Evolutionary conservation across 2,797 vertebrate genomes (phyloP).

Genomic region (Scomberomorus guttatus): DNA sequence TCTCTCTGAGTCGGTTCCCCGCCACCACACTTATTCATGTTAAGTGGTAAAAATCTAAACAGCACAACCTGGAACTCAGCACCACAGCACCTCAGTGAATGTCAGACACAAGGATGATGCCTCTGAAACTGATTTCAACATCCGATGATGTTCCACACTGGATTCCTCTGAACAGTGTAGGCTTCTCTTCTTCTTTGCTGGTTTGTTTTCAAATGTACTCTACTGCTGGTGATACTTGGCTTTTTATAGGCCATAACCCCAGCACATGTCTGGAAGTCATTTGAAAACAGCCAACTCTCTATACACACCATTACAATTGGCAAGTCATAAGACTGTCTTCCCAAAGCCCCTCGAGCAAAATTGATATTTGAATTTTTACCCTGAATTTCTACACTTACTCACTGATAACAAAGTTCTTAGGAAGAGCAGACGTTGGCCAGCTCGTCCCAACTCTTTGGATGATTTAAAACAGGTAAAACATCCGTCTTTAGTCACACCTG

Average conservation of each 20-base stretch:
- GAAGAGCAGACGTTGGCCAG: not conserved
- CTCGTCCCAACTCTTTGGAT: not conserved
- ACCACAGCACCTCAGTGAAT: constrained; percentile 7
- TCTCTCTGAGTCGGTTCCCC: constrained; percentile 87
- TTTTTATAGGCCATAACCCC: constrained; percentile 74
- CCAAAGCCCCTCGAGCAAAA: constrained; percentile 58
- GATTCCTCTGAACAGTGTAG: not conserved
- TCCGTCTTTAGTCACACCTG: not conserved
- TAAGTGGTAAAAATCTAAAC: constrained; percentile 74
- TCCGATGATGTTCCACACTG: constrained; percentile 13
- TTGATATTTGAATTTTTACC: not conserved
- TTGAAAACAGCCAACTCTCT: constrained; percentile 64
- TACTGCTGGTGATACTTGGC: constrained; percentile 10
- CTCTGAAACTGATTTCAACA: constrained; percentile 1
- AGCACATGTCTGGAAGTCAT: constrained; percentile 64
- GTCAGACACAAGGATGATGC: constrained; percentile 12
- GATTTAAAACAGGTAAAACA: not conserved
- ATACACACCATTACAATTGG: constrained; percentile 48
- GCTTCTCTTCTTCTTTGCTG: constrained; percentile 24
- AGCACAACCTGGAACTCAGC: constrained; percentile 2
- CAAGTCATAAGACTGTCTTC: constrained; percentile 80
- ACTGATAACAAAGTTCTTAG: not conserved
- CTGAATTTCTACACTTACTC: constrained; percentile 21
- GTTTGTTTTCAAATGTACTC: constrained; percentile 48
- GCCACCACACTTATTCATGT: constrained; percentile 85